Conservation (phyloP, 2,888 invertebrate genomes). For the Notocelia uddmanniana region DNA sequence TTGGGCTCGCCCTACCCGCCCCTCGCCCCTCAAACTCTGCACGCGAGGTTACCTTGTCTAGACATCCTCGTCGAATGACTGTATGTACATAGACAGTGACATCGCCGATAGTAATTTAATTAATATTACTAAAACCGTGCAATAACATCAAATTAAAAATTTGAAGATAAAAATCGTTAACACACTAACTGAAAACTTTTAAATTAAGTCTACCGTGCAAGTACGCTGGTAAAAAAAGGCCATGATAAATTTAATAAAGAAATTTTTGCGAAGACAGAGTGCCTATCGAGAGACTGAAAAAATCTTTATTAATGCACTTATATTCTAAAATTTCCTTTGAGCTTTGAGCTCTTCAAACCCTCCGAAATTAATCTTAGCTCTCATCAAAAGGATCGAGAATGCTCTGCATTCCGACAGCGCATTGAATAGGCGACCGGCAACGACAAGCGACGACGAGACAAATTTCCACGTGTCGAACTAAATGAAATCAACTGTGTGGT, state of each 20-base stretch:
- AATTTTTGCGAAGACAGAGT: slow-evolving; percentile 74
- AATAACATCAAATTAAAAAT: no score
- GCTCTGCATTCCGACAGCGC: slow-evolving; percentile 73
- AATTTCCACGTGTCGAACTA: slow-evolving; percentile 73
- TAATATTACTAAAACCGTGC: no score
- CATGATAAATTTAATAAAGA: slow-evolving; percentile 80
- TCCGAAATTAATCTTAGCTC: slow-evolving; percentile 82
- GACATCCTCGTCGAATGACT: not conserved
- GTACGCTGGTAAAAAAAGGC: slow-evolving; percentile 78
- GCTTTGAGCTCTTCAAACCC: slow-evolving; percentile 76
- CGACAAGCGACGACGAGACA: slow-evolving; percentile 61
- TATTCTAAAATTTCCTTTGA: slow-evolving; percentile 84
- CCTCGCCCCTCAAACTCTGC: no score
- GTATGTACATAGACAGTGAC: not conserved
- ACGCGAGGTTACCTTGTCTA: not conserved
- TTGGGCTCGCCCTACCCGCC: no score
- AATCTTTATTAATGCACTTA: slow-evolving; percentile 84
- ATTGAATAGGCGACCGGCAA: slow-evolving; percentile 64
- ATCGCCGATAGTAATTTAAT: no score
- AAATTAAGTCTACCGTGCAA: slow-evolving; percentile 50
- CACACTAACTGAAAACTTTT: not conserved
- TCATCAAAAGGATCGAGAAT: slow-evolving; percentile 81
- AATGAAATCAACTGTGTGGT: slow-evolving; percentile 66
- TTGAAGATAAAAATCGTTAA: no score
- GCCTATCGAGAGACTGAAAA: slow-evolving; percentile 68